A percentile compares a stretch with the other conserved stretches of the same genome.
phyloP scores from a whole-genome alignment of 2,888 invertebrate species.

The Papilio protenor region DNA sequence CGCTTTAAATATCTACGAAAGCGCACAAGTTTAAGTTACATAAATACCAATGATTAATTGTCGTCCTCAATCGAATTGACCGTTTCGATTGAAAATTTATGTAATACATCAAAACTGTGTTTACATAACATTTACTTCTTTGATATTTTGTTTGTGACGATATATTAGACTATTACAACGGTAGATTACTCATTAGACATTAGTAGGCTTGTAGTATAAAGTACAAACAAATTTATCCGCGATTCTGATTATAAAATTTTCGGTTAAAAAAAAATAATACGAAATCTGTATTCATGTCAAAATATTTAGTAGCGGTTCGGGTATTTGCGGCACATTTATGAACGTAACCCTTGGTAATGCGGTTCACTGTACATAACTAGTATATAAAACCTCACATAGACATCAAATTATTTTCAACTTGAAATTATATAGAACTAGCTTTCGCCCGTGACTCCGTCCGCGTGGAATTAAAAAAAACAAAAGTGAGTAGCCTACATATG shows the following conservation, averaged over 20 bases:
- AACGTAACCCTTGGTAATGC: too few species aligned
- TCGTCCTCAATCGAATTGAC: constrained; percentile 21
- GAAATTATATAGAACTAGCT: too few species aligned
- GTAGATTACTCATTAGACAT: background rate
- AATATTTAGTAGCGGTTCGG: too few species aligned
- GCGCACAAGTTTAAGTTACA: constrained; percentile 17
- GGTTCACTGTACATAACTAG: background rate
- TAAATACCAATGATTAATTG: constrained; percentile 28
- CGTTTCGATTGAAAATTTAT: constrained; percentile 21
- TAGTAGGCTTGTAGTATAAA: background rate
- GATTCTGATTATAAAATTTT: too few species aligned
- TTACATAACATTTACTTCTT: constrained; percentile 15
- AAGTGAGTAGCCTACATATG: too few species aligned
- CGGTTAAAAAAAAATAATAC: too few species aligned
- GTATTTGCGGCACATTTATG: too few species aligned
- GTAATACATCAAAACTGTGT: constrained; percentile 6
- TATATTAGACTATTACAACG: background rate
- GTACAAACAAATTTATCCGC: too few species aligned
- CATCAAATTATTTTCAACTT: background rate
- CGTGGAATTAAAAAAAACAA: too few species aligned
- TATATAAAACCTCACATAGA: background rate
- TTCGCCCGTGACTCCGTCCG: too few species aligned
- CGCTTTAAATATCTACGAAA: constrained; percentile 6
- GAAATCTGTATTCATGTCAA: too few species aligned
- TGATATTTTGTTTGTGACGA: background rate